Evolutionary conservation across 1,140 invertebrate genomes (phyloP).

Genomic region (Caenorhabditis latens): DNA sequence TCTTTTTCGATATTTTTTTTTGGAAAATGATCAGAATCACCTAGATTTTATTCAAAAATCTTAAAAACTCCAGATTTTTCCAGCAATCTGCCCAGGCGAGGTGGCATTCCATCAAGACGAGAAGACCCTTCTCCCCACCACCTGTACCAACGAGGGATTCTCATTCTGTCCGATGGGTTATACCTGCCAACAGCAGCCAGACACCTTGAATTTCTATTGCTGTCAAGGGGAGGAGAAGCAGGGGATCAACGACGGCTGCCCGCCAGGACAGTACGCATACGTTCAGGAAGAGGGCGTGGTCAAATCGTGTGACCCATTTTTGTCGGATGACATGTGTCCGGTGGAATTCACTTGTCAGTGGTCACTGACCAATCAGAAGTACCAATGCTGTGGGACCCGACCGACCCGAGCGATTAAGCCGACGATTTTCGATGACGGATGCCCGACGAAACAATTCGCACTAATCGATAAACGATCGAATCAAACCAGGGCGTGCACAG

Average conservation of each 20-base stretch:
- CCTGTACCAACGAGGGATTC: constrained; percentile 62
- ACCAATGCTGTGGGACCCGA: constrained; percentile 65
- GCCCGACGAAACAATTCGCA: constrained; percentile 59
- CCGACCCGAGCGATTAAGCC: constrained; percentile 58
- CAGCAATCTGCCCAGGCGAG: constrained; percentile 63
- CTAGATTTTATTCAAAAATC: too few relatives aligned
- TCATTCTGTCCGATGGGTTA: constrained; percentile 58
- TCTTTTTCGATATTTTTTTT: too few relatives aligned
- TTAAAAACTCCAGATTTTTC: too few relatives aligned
- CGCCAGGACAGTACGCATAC: constrained; percentile 59
- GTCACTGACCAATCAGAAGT: constrained; percentile 62
- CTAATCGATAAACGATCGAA: constrained; percentile 54
- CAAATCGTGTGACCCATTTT: constrained; percentile 61
- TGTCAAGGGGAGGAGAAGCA: constrained; percentile 51
- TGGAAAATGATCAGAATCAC: too few relatives aligned
- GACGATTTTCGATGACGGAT: constrained; percentile 55
- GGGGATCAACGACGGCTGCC: constrained; percentile 64
- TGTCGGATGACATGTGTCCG: constrained; percentile 52
- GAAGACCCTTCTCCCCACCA: constrained; percentile 55
- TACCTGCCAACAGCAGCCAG: constrained; percentile 61
- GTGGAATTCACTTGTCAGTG: constrained; percentile 65
- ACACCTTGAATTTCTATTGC: constrained; percentile 60
- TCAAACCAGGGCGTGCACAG: constrained; percentile 58
- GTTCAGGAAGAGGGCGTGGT: constrained; percentile 56
- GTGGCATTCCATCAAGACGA: constrained; percentile 60